Conservation (phyloP, 1,140 invertebrate species). For the Calliopsis andreniformis region DNA sequence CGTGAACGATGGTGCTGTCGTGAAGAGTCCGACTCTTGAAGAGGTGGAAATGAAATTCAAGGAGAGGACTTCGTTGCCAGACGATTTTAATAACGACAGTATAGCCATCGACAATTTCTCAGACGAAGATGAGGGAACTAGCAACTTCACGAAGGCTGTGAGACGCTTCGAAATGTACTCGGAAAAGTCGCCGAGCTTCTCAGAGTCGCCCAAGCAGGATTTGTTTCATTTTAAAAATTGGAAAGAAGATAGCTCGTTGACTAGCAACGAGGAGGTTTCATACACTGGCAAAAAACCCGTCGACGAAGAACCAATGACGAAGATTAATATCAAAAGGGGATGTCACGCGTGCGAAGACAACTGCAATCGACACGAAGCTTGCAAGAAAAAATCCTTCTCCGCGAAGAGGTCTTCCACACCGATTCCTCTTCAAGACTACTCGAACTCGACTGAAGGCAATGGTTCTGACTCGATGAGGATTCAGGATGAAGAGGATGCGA, state of each 20-base stretch:
- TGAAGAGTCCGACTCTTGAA: conserved; percentile 69
- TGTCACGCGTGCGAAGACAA: conserved; percentile 74
- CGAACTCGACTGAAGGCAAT: conserved; percentile 35
- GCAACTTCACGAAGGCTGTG: conserved; percentile 68
- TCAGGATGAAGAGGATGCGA: conserved; percentile 2
- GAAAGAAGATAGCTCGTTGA: conserved; percentile 41
- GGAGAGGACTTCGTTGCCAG: conserved; percentile 50
- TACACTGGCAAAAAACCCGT: conserved; percentile 71
- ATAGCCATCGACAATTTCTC: conserved; percentile 25
- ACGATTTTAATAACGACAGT: conserved; percentile 43
- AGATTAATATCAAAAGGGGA: conserved; percentile 66
- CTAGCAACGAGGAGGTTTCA: conserved; percentile 32
- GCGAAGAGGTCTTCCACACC: conserved; percentile 42
- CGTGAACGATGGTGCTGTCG: conserved; percentile 72
- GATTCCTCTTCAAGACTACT: conserved; percentile 39
- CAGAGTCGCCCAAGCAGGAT: conserved; percentile 60
- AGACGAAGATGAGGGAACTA: conserved; percentile 48
- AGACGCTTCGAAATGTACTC: conserved; percentile 67
- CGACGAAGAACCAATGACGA: conserved; percentile 73
- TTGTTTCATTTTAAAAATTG: conserved; percentile 58
- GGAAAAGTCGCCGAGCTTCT: conserved; percentile 18
- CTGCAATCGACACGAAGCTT: conserved; percentile 61
- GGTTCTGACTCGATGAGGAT: conserved; percentile 28
- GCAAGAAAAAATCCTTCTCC: conserved; percentile 43
- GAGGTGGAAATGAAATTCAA: conserved; percentile 73